Base-by-base conservation (phyloP, 2,888 invertebrate genomes). In the Apamea epomidion region DNA sequence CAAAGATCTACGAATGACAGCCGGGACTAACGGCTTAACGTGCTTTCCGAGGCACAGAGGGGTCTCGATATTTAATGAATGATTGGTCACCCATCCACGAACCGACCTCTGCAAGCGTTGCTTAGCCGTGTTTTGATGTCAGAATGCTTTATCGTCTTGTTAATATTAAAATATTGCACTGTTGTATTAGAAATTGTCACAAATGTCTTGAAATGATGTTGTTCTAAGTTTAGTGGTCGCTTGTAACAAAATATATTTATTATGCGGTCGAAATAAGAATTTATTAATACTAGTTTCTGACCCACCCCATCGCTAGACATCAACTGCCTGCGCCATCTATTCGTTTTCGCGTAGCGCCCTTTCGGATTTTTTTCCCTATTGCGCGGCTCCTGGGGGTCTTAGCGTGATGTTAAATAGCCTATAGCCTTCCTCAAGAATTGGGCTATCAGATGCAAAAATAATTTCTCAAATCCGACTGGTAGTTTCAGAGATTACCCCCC, bases 181-280 rank as follows among this genome's bases (percentile, higher is more conserved):
- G 87, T 88, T 88, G 76, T 88, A 87, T 83, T 73, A 54, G 65
- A 68, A 83, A 48, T 69, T 80, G 87, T 83, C 87, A 88, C 89
- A 83, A 81, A 69, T 64, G 25, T 81, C 7, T 80, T 64, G 29
- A 71, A 32, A 12, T 48, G 62, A 77, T 60, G 14, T 58, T 71
- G 65, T 67, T 14, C 2, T 82, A 80, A 37, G 1, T 29, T 51
- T 60, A 65, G 37, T 45, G 51, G n/a, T 81, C 18, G 32, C 25
- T 67, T 29, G 48, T 21, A 79, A 62, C 2, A 8, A 70, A 42
- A 60, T 51, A 60, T 16, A 48, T 37, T 62, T 18, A 37, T 37
- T 48, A 51, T 42, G 54, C n/a, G 16, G 48, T 78, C 37, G 16
- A 62, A 58, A 78, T 64, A 64, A 67, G 58, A 51, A 75, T 62